Evolutionary conservation across 2,113 vertebrate species (phyloP).

Genomic region (Motacilla alba): DNA sequence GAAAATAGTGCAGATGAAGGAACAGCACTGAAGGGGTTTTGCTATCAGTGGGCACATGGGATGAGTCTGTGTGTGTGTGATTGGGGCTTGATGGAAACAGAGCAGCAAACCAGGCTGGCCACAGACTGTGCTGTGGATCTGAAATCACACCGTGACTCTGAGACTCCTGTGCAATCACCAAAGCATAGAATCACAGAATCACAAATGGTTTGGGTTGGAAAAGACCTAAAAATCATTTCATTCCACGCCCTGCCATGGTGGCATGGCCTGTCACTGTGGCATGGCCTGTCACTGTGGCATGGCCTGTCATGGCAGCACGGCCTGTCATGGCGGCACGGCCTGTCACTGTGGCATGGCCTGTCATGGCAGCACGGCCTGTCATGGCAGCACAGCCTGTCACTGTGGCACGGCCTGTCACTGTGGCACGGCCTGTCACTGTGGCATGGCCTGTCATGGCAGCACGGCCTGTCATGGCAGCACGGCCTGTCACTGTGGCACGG

Average conservation of each 20-base stretch:
- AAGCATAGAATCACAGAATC: neutral
- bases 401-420: too few species aligned
- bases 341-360: too few species aligned
- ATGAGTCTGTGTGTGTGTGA: neutral
- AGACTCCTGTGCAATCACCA: neutral
- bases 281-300: too few species aligned
- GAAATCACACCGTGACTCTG: neutral
- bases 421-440: too few species aligned
- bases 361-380: too few species aligned
- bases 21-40: neutral
- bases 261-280: too few species aligned
- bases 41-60: neutral
- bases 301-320: too few species aligned
- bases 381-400: too few species aligned
- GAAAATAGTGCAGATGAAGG: neutral
- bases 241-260: neutral
- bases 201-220: neutral
- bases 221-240: neutral
- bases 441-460: too few species aligned
- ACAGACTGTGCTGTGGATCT: rapidly evolving
- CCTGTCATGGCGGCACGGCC: too few species aligned
- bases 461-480: too few species aligned
- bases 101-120: neutral
- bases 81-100: neutral
- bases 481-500: too few species aligned